A percentile compares a stretch with the other conserved stretches of the same genome.
Evolutionary conservation across 2,797 vertebrate species (phyloP).

Genomic region (Notamacropus eugenii): DNA sequence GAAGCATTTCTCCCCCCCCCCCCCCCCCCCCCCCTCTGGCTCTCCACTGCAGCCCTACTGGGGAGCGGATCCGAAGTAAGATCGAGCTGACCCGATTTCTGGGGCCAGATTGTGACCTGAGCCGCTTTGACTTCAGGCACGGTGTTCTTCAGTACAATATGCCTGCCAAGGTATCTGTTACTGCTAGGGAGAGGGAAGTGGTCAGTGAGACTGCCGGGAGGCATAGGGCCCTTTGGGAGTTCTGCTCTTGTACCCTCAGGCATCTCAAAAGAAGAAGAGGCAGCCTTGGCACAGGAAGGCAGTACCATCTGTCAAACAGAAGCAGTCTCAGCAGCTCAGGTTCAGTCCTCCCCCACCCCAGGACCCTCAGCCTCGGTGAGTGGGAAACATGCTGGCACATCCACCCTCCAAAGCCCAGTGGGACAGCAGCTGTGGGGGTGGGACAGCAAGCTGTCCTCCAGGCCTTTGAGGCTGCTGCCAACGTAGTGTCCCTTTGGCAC

Average conservation of each 20-base stretch:
- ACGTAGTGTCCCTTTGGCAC: too few relatives aligned
- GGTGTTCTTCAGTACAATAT: conserved; percentile 78
- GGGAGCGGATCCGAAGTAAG: conserved; percentile 90
- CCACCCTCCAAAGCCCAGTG: background rate
- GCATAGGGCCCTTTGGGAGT: background rate
- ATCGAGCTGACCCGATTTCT: conserved; percentile 89
- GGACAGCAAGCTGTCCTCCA: background rate
- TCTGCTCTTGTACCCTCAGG: conserved; percentile 44
- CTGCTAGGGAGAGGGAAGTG: background rate
- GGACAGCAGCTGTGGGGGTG: too few relatives aligned
- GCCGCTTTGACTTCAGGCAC: conserved; percentile 90
- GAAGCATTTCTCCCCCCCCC: background rate
- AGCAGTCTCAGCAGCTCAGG: conserved; percentile 35
- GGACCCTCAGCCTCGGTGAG: background rate
- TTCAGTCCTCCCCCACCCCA: fast-evolving
- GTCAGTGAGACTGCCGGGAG: background rate
- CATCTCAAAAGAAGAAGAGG: background rate
- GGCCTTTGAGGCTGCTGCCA: background rate
- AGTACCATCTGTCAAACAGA: conserved; percentile 65
- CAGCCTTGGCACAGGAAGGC: conserved; percentile 42
- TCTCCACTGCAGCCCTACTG: conserved; percentile 85
- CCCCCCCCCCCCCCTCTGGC: conserved; percentile 29
- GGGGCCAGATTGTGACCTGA: conserved; percentile 85
- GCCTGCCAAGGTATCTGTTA: conserved; percentile 66
- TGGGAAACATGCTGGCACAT: background rate